These are phyloP conservation scores for Trichechus manatus DNA, from an alignment of 2,113 vertebrate species.

Conservation along the genomic window DNA sequence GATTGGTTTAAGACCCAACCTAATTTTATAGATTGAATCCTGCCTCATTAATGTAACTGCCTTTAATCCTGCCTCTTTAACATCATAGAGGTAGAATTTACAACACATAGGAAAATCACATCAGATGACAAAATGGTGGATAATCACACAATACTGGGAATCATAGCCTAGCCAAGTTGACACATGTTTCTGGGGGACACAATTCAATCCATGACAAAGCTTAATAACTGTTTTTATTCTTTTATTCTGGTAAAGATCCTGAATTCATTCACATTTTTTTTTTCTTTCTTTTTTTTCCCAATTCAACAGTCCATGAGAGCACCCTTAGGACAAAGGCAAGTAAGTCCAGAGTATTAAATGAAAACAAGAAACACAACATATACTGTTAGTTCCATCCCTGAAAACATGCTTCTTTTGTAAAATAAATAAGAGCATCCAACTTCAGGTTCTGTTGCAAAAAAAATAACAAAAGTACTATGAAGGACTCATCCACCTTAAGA, in stretches of 20 bases:
- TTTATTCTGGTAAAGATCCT: background rate
- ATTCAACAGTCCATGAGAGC: background rate
- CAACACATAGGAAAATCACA: too few relatives aligned
- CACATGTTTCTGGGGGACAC: too few relatives aligned
- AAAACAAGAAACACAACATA: background rate
- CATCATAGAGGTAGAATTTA: too few relatives aligned
- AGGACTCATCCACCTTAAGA: background rate
- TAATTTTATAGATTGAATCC: too few relatives aligned
- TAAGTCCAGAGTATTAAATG: background rate
- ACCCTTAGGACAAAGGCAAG: background rate
- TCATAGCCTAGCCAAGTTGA: too few relatives aligned
- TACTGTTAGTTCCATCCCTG: background rate
- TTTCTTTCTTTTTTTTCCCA: background rate
- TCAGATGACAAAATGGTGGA: too few relatives aligned
- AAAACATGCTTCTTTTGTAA: slow-evolving; percentile 16
- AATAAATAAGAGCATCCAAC: background rate
- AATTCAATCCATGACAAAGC: background rate
- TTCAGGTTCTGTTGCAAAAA: background rate
- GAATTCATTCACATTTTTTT: background rate
- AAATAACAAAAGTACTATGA: background rate
- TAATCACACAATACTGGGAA: too few relatives aligned
- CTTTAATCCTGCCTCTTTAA: too few relatives aligned
- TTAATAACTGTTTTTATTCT: background rate
- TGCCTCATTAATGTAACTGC: too few relatives aligned
- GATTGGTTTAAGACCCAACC: too few relatives aligned